phyloP scores from a whole-genome alignment of 2,797 vertebrate species.

The Parotocinclus haroldoi region DNA sequence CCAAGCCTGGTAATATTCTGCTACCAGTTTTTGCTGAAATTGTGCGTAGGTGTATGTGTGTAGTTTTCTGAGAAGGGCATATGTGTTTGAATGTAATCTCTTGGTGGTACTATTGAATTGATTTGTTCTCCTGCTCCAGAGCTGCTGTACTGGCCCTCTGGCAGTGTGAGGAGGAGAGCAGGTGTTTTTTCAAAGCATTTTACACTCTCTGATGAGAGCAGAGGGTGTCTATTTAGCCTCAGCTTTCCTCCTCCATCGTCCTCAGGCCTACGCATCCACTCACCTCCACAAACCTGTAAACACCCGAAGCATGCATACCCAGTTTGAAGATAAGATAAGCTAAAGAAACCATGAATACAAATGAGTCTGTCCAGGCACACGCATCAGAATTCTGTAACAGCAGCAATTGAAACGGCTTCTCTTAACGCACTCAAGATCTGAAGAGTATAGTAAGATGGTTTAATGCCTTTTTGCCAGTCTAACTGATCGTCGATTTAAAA shows the following conservation, averaged over 20 bases:
- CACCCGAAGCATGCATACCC: no score
- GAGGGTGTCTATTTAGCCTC: constrained; percentile 37
- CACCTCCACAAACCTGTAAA: neutral
- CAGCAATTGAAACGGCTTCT: neutral
- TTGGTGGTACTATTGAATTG: constrained; percentile 14
- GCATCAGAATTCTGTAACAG: no score
- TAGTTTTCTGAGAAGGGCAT: neutral
- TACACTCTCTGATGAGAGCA: constrained; percentile 42
- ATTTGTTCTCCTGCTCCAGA: constrained; percentile 9
- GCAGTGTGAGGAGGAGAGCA: constrained; percentile 35
- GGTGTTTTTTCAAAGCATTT: constrained; percentile 47
- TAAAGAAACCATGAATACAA: no score
- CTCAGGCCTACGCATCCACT: neutral
- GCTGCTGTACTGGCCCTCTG: constrained; percentile 17
- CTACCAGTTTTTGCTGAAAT: no score
- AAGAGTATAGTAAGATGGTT: neutral
- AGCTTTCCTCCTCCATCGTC: constrained; percentile 19
- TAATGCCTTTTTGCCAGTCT: constrained; percentile 1
- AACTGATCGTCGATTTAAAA: no score
- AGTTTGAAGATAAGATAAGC: no score
- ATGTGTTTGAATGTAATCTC: constrained; percentile 22
- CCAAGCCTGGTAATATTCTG: no score
- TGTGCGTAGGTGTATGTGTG: neutral
- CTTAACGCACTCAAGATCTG: neutral
- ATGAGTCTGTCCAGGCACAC: no score